phyloP scores from a whole-genome alignment of 2,113 vertebrate genomes.

The Rafetus swinhoei region DNA sequence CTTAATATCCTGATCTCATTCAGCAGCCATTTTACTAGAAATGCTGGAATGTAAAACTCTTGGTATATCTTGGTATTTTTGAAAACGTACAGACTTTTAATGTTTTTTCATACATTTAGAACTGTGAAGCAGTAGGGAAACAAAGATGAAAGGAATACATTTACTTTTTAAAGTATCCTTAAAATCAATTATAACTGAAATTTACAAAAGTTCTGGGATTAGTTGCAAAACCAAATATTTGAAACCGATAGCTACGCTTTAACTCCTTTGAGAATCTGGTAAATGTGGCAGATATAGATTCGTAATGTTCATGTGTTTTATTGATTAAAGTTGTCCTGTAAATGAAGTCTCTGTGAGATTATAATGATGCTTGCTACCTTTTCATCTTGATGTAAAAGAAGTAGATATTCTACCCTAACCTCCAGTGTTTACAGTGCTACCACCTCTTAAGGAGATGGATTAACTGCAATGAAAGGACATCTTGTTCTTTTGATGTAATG shows the following conservation, averaged over 20 bases:
- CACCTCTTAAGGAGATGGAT: no score
- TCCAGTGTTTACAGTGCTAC: no score
- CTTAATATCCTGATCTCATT: not conserved
- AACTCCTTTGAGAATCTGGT: not conserved
- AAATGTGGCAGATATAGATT: not conserved
- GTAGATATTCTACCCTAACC: no score
- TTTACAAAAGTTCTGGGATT: not conserved
- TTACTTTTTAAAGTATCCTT: not conserved
- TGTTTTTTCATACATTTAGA: not conserved
- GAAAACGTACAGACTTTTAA: not conserved
- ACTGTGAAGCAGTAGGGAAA: not conserved
- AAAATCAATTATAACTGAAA: not conserved
- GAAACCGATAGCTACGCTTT: not conserved
- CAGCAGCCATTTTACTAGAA: not conserved
- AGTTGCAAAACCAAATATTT: not conserved
- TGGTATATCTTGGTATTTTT: not conserved
- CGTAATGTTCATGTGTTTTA: not conserved
- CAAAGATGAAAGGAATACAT: not conserved
- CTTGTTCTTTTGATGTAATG: no score
- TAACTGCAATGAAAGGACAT: no score
- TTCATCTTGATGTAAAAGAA: accelerated
- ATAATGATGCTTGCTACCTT: not conserved
- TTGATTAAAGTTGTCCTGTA: not conserved
- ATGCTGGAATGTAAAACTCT: not conserved
- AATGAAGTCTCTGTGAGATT: not conserved